These are phyloP conservation scores for Erannis defoliaria DNA, from an alignment of 2,888 invertebrate species.

Conservation along the genomic window DNA sequence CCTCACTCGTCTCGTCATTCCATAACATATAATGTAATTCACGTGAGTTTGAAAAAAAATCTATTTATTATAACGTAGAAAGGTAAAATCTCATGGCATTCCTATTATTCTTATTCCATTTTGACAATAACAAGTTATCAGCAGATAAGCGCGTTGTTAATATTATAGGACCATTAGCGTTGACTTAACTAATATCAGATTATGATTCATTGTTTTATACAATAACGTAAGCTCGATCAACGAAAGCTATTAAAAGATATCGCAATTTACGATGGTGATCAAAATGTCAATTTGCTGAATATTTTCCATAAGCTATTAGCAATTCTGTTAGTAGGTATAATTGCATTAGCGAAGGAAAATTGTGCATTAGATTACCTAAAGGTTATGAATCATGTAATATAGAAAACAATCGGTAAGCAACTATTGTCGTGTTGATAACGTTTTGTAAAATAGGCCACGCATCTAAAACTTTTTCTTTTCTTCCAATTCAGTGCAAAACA, in stretches of 20 bases:
- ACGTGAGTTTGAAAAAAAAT: too few relatives aligned
- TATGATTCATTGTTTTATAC: conserved; percentile 7
- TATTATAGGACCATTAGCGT: not conserved
- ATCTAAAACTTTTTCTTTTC: too few relatives aligned
- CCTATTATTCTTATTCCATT: too few relatives aligned
- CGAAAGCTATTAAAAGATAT: conserved; percentile 7
- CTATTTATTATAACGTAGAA: too few relatives aligned
- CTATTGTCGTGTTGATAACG: not conserved
- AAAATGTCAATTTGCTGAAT: not conserved
- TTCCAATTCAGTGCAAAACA: too few relatives aligned
- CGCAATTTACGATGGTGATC: conserved; percentile 17
- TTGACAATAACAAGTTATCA: conserved; percentile 16
- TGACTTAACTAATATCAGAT: conserved; percentile 11
- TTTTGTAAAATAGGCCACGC: not conserved
- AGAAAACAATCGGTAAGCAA: too few relatives aligned
- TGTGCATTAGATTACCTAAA: not conserved
- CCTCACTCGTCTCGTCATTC: too few relatives aligned
- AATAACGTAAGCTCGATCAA: conserved; percentile 9
- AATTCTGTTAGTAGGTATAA: not conserved
- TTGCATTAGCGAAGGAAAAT: not conserved
- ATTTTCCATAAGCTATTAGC: not conserved
- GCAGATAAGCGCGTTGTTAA: conserved; percentile 2
- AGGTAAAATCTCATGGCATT: not conserved
- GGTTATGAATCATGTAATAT: too few relatives aligned
- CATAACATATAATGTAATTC: not conserved